Base-by-base conservation (phyloP, 2,113 vertebrate genomes). In the Tragelaphus imberbis region DNA sequence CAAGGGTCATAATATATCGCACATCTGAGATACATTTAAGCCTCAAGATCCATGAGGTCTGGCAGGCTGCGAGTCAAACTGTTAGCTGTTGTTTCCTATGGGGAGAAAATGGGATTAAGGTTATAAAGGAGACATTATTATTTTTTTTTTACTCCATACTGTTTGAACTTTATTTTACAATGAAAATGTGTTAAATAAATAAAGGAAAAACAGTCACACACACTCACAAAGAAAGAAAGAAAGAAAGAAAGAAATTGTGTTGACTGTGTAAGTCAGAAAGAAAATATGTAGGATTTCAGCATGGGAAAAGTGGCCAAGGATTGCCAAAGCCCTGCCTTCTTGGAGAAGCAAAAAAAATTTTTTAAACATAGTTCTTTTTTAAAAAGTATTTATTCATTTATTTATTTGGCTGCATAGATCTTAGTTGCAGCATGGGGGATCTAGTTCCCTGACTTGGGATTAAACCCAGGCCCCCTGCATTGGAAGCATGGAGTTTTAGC, bases 161-260 rank as follows among this genome's bases (percentile, higher is more conserved):
- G 19, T 93, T 96, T 81, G 65, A 63, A 51, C 51, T 85, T 65
- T 75, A 90, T 92, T 89, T 94, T 84, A 79, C 23, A 96, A 36
- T 58, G 68, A 51, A 80, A 96, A 75, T 88, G 40, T 80, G 36
- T 75, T 91, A 44, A 77, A 27, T 44, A 77, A 77, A 27, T 40
- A 44, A 77, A 77, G 36, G 23, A 7, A 77, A 75, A 77, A 77
- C 19, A 77, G 36, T 77, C 71, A 14, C 36, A 71, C 68, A 71
- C 68, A 71, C 19, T 17, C n/a, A 30, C 9, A 0, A 61, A 27
- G 7, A 6, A 19, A n/a, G 19, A 71, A 44, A 36, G 36, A 71
- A 44, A 36, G 36, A 75, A 44, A 44, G 23, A 44, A 77, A 44
- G 84, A 61, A 88, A 95, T 63, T 80, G 49, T 80, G 44, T 63